A percentile compares a stretch with the other conserved stretches of the same genome.
These are phyloP conservation scores for Melanotaenia boesemani DNA, from an alignment of 2,797 vertebrate species.

Conservation along the genomic window DNA sequence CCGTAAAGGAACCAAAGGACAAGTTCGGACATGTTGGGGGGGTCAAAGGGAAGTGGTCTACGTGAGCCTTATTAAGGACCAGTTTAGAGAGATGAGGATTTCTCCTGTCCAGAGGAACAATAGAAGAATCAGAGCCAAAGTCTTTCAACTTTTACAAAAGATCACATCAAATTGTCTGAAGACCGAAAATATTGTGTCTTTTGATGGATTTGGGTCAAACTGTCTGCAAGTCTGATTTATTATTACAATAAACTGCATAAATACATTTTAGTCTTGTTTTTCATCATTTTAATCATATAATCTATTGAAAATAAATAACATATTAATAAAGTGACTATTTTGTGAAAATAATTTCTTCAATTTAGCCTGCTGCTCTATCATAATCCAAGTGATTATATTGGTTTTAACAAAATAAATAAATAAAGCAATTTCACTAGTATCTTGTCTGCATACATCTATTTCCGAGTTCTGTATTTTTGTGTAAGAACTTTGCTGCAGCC, in stretches of 20 bases:
- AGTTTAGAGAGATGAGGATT: slow-evolving; percentile 60
- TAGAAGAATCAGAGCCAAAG: slow-evolving; percentile 70
- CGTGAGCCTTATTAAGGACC: slow-evolving; percentile 75
- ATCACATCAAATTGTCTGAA: slow-evolving; percentile 18
- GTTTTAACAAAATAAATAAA: not conserved
- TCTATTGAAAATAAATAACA: not conserved
- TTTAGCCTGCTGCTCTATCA: not conserved
- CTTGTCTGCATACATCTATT: slow-evolving; percentile 4
- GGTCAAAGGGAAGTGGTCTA: slow-evolving; percentile 81
- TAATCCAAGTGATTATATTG: not conserved
- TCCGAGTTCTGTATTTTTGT: slow-evolving; percentile 13
- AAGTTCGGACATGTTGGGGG: slow-evolving; percentile 70
- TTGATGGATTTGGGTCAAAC: not conserved
- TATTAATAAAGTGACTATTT: not conserved
- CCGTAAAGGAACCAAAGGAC: slow-evolving; percentile 82
- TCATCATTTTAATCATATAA: not conserved
- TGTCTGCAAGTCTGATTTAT: slow-evolving; percentile 1
- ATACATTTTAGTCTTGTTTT: not conserved
- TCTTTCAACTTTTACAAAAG: slow-evolving; percentile 48
- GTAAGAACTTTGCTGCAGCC: slow-evolving; percentile 80
- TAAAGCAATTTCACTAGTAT: too few relatives aligned
- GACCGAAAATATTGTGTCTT: slow-evolving; percentile 15
- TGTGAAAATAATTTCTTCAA: not conserved
- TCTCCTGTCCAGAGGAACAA: slow-evolving; percentile 75
- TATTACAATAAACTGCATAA: not conserved